These are phyloP conservation scores for Thaleichthys pacificus DNA, from an alignment of 2,797 vertebrate genomes.

Conservation along the genomic window DNA sequence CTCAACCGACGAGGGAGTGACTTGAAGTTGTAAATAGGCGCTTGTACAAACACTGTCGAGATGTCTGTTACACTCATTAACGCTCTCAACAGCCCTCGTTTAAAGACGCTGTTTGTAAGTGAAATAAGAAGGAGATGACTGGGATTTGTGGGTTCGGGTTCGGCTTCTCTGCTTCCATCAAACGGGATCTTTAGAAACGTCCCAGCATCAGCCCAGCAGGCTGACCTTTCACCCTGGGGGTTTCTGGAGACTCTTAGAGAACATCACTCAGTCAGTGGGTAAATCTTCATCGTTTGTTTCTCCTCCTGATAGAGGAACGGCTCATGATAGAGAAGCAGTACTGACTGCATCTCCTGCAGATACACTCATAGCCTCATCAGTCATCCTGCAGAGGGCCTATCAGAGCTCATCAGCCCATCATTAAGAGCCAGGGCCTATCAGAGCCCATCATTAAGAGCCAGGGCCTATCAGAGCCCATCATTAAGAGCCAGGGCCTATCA, in stretches of 20 bases:
- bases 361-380: conserved; percentile 37
- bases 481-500: conserved; percentile 33
- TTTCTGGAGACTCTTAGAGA: neutral
- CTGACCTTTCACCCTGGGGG: no score
- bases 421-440: conserved; percentile 33
- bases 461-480: conserved; percentile 9
- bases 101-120: conserved; percentile 14
- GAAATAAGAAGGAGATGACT: neutral
- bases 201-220: neutral
- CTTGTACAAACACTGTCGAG: conserved; percentile 28
- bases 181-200: neutral
- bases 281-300: neutral
- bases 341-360: conserved; percentile 33
- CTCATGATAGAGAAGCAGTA: conserved; percentile 10
- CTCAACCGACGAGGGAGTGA: conserved; percentile 43
- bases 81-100: conserved; percentile 2
- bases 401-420: conserved; percentile 21
- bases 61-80: conserved; percentile 41
- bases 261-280: neutral
- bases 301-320: neutral
- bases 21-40: conserved; percentile 19
- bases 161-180: no score
- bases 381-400: conserved; percentile 48
- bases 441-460: conserved; percentile 33
- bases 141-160: neutral